phyloP scores from a whole-genome alignment of 2,888 invertebrate species.

The Callosobruchus maculatus region DNA sequence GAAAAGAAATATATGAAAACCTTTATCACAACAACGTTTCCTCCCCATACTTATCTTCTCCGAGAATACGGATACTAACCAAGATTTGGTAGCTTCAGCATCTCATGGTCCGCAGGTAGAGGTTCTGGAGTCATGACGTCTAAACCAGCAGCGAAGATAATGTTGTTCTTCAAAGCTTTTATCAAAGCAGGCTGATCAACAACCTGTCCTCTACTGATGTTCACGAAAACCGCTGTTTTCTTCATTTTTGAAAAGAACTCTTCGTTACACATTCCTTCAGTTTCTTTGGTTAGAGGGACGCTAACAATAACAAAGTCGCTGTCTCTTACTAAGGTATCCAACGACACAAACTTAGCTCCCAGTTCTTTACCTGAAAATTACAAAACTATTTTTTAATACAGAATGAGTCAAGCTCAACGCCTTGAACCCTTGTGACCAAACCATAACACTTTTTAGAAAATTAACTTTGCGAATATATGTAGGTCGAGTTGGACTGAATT shows the following conservation, averaged over 20 bases:
- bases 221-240: conserved; percentile 68
- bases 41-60: too few relatives aligned
- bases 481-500: too few relatives aligned
- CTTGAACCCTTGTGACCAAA: too few relatives aligned
- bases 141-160: conserved; percentile 83
- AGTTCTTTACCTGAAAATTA: conserved; percentile 49
- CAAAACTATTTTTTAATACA: not conserved
- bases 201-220: conserved; percentile 72
- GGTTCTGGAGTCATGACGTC: conserved; percentile 93
- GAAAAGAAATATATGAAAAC: too few relatives aligned
- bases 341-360: conserved; percentile 60
- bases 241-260: conserved; percentile 73
- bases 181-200: conserved; percentile 79
- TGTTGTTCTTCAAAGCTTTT: conserved; percentile 67
- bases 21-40: too few relatives aligned
- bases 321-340: conserved; percentile 63
- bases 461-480: too few relatives aligned
- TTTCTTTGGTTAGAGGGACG: conserved; percentile 67
- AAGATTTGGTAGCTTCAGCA: conserved; percentile 77
- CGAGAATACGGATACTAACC: conserved; percentile 67
- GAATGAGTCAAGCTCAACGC: too few relatives aligned
- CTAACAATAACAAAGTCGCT: conserved; percentile 75
- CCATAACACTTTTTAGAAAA: too few relatives aligned
- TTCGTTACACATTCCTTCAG: conserved; percentile 66
- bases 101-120: conserved; percentile 71